These are phyloP conservation scores for Scotopteryx bipunctaria DNA, from an alignment of 2,888 invertebrate genomes.

Conservation along the genomic window DNA sequence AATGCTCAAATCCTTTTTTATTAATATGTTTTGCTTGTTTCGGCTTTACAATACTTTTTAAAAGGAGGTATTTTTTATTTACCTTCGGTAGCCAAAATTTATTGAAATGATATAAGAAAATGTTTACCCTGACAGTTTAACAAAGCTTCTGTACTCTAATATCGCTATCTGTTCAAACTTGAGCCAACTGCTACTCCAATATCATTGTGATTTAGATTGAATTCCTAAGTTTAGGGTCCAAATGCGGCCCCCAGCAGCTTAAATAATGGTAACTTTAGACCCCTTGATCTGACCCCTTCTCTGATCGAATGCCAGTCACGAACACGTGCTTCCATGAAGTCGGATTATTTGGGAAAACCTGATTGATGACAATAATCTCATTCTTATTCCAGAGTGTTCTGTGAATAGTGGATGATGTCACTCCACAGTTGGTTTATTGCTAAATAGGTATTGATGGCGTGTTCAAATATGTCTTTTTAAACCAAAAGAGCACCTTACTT, in stretches of 20 bases:
- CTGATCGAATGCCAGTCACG: slow-evolving; percentile 48
- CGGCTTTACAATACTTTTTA: too few relatives aligned
- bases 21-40: too few relatives aligned
- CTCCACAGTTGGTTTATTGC: slow-evolving; percentile 6
- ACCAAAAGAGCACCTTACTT: too few relatives aligned
- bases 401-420: slow-evolving; percentile 26
- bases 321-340: slow-evolving; percentile 39
- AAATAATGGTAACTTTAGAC: slow-evolving; percentile 24
- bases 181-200: slow-evolving; percentile 28
- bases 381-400: slow-evolving; percentile 36
- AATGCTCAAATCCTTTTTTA: too few relatives aligned
- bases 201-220: slow-evolving; percentile 51
- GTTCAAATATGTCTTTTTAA: too few relatives aligned
- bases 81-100: too few relatives aligned
- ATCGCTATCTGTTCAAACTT: slow-evolving; percentile 34
- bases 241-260: slow-evolving; percentile 35
- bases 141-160: neutral
- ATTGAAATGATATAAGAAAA: too few relatives aligned
- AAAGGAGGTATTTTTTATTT: too few relatives aligned
- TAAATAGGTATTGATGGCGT: too few relatives aligned
- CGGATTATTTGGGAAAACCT: slow-evolving; percentile 30
- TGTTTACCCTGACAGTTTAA: too few relatives aligned
- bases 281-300: slow-evolving; percentile 23
- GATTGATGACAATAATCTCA: slow-evolving; percentile 28
- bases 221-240: slow-evolving; percentile 53